Percentiles rank a stretch among this genome's conserved stretches.
Evolutionary conservation across 1,140 invertebrate species (phyloP).

Genomic region (Drepana arcuata): DNA sequence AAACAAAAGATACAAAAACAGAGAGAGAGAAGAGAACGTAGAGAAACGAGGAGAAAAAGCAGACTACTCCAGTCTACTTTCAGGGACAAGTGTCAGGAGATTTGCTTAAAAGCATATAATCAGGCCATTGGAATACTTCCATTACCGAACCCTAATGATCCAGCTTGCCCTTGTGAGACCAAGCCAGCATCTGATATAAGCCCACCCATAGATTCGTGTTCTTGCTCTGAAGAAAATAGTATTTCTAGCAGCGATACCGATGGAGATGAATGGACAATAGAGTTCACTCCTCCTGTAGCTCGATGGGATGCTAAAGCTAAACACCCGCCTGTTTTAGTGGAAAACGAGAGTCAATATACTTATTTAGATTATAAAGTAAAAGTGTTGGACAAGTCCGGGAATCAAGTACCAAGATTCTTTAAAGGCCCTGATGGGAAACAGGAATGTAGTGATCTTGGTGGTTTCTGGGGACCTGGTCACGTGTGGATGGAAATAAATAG

Average conservation of each 20-base stretch:
- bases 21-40: constrained; percentile 43
- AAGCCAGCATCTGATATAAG: constrained; percentile 17
- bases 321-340: constrained; percentile 29
- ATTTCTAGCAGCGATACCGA: constrained; percentile 52
- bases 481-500: constrained; percentile 57
- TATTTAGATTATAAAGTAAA: constrained; percentile 64
- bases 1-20: constrained; percentile 43
- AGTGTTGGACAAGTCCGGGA: constrained; percentile 47
- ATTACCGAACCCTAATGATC: constrained; percentile 44
- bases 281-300: constrained; percentile 52
- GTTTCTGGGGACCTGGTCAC: constrained; percentile 46
- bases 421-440: constrained; percentile 61
- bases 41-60: constrained; percentile 53
- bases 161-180: constrained; percentile 50
- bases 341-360: constrained; percentile 49
- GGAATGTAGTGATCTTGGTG: constrained; percentile 59
- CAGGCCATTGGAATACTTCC: constrained; percentile 56
- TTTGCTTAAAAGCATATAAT: constrained; percentile 62
- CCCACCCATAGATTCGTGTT: constrained; percentile 52
- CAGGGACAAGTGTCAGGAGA: constrained; percentile 55
- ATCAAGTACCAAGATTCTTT: constrained; percentile 47
- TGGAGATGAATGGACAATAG: constrained; percentile 53
- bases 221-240: constrained; percentile 46
- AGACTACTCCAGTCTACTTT: constrained; percentile 53
- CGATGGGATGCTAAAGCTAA: constrained; percentile 49